These are phyloP conservation scores for Rafetus swinhoei DNA, from an alignment of 2,113 vertebrate species.

Conservation along the genomic window DNA sequence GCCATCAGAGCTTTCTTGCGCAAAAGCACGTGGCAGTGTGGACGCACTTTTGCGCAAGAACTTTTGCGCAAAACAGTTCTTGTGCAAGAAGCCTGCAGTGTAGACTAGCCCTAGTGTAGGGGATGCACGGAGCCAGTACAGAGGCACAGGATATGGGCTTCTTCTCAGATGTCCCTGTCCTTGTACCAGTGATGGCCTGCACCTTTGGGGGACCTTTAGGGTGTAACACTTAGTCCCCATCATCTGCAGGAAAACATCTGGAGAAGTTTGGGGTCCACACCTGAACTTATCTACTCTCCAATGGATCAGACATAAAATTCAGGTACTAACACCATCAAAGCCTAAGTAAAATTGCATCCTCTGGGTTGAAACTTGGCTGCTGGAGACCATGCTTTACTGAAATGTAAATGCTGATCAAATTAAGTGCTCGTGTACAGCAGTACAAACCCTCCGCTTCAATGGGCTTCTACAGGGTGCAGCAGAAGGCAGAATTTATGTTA, in stretches of 20 bases:
- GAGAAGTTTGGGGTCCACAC: not conserved
- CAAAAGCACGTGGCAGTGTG: too few species aligned
- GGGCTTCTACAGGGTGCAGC: not conserved
- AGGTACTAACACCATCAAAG: not conserved
- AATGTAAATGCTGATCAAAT: not conserved
- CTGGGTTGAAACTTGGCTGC: slow-evolving; percentile 3
- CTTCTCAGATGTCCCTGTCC: not conserved
- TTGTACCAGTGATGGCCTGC: accelerated
- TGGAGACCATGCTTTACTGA: not conserved
- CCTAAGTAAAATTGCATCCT: not conserved
- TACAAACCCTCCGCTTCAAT: not conserved
- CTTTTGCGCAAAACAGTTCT: too few species aligned
- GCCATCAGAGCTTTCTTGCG: too few species aligned
- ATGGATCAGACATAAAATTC: not conserved
- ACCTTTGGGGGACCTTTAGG: not conserved
- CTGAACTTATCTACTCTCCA: not conserved
- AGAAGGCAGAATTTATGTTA: not conserved
- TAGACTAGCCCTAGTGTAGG: not conserved
- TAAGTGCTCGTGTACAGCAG: not conserved
- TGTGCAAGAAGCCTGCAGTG: too few species aligned
- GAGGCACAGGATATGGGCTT: not conserved
- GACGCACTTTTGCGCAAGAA: too few species aligned
- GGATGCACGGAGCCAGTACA: not conserved
- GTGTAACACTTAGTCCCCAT: not conserved
- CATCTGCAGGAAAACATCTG: not conserved